Evolutionary conservation across 2,888 invertebrate species (phyloP), one percentile per base, ranked within the genome.

Genomic region (Nudaria mundana): DNA sequence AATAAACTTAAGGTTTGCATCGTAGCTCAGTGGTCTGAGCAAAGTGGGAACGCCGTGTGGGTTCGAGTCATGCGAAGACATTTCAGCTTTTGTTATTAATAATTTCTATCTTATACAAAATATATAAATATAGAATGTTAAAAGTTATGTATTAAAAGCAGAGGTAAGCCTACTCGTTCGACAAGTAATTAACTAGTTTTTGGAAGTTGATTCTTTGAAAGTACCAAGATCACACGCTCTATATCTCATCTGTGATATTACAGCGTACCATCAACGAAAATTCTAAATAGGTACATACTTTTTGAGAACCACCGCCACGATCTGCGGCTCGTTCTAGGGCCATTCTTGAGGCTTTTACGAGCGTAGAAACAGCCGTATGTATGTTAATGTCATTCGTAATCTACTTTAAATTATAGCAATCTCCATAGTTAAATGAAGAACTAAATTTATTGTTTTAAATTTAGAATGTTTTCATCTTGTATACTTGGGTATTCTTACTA

Each of bases 241-340:
- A 39, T 30, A 52, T 36, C n/a, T 52, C 6, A 32, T 30, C 26
- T 26, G 12, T 38, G 28, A 30, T 37, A 30, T 34, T 43, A 35
- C 34, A 39, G 43, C 20, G 12, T 30, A 14, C 25, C 11, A 16
- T 11, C 13, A 14, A 7, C n/a, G 37, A 30, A 38, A 32, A 33
- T 35, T 54, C 57, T 58, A 58, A 63, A 46, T n/a, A n/a, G n/a
- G n/a, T n/a, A n/a, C n/a, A n/a, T 39, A 39, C 36, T 52, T 62
- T 52, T 52, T 40, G 31, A 37, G 30, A 33, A 14, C 45, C 60
- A 63, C 56, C 59, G 50, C 65, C 54, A 41, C 25, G 34, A 25
- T 32, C 11, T 18, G 6, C 13, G 10, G 22, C 6, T 10, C 10
- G 20, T 30, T 40, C 11, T 22, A 40, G 29, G 13, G 12, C 38